phyloP scores from a whole-genome alignment of 53 echinoderm and acorn worm species.

The Echinarachnius parma region DNA sequence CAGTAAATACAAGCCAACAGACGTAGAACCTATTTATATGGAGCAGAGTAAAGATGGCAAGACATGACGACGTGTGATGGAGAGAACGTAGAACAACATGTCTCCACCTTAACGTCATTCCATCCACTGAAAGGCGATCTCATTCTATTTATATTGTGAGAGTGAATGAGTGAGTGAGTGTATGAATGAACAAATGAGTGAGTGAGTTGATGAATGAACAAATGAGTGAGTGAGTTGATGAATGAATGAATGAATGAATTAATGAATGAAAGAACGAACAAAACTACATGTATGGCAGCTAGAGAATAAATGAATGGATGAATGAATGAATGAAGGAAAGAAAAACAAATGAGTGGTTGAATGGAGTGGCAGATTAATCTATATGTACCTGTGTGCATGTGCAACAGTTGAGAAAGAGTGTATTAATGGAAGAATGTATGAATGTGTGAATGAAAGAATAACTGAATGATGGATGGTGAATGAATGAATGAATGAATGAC shows the following conservation, averaged over 20 bases:
- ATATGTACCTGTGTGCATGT: too few species aligned
- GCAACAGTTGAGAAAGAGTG: too few species aligned
- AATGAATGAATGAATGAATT: neutral
- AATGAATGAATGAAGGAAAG: too few species aligned
- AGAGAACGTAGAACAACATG: slow-evolving; percentile 19
- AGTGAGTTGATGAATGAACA: neutral
- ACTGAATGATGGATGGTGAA: too few species aligned
- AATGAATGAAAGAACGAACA: neutral
- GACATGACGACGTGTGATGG: slow-evolving; percentile 22
- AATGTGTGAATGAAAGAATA: too few species aligned
- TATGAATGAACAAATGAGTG: neutral
- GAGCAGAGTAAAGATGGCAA: slow-evolving; percentile 73
- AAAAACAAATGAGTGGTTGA: too few species aligned
- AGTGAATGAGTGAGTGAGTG: neutral
- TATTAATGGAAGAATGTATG: too few species aligned
- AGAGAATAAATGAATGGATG: too few species aligned
- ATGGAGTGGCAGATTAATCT: too few species aligned
- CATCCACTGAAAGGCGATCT: slow-evolving; percentile 44
- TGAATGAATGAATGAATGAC: too few species aligned
- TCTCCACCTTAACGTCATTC: slow-evolving; percentile 29
- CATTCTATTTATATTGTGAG: neutral
- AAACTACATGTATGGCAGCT: too few species aligned
- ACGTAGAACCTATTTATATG: slow-evolving; percentile 84
- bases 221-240: neutral
- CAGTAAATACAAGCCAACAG: slow-evolving; percentile 95